Evolutionary conservation across 2,888 invertebrate genomes (phyloP).

Genomic region (Baronia brevicornis): DNA sequence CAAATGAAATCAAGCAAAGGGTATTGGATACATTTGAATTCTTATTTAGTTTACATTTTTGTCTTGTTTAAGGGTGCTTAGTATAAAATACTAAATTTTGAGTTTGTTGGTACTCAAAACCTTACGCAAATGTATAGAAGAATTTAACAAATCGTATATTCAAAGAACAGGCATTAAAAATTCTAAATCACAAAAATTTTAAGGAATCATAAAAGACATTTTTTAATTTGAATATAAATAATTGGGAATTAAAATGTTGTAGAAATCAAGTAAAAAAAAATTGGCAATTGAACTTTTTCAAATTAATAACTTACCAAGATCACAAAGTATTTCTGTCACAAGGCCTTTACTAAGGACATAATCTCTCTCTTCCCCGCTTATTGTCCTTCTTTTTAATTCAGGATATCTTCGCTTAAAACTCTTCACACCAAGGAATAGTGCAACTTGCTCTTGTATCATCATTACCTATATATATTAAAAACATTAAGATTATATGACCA

Average conservation of each 20-base stretch:
- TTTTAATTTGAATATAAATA: not conserved
- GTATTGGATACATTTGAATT: no score
- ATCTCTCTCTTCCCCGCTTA: constrained; percentile 90
- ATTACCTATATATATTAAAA: constrained; percentile 78
- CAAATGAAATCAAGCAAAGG: no score
- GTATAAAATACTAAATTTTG: no score
- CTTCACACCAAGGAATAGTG: constrained; percentile 94
- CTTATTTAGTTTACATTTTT: no score
- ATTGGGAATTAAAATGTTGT: not conserved
- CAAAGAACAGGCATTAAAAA: no score
- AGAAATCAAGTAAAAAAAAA: constrained; percentile 2
- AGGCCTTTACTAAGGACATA: constrained; percentile 88
- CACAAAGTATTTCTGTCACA: constrained; percentile 93
- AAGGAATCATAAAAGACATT: not conserved
- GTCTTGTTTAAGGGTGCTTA: no score
- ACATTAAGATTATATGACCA: constrained; percentile 3
- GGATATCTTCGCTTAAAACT: constrained; percentile 97
- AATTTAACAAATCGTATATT: no score
- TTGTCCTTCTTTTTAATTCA: constrained; percentile 87
- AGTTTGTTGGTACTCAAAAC: no score
- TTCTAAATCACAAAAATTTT: no score
- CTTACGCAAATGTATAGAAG: no score
- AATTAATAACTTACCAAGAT: constrained; percentile 80
- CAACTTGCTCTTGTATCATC: constrained; percentile 98
- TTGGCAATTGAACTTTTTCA: not conserved